Percentiles rank a stretch among this genome's conserved stretches.
Conservation (phyloP, 1,140 invertebrate genomes). For the Pseudomyrmex sp. region DNA sequence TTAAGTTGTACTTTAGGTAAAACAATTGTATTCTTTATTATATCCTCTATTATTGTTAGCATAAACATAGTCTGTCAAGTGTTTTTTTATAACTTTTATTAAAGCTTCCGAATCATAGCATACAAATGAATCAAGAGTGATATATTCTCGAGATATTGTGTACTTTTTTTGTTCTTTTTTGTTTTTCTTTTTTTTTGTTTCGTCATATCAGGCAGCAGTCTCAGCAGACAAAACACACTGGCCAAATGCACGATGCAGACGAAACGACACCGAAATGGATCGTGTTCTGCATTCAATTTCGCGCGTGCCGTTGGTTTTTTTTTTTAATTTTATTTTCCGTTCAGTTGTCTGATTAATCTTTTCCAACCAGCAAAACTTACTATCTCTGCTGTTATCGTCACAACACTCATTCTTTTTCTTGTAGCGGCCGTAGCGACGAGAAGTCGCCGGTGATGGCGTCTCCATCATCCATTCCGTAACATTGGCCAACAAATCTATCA, state of each 20-base stretch:
- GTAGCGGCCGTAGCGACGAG: conserved; percentile 82
- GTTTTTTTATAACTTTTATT: not conserved
- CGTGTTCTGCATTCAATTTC: conserved; percentile 80
- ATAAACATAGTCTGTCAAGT: not conserved
- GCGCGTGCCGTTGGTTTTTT: conserved; percentile 70
- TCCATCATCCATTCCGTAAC: conserved; percentile 80
- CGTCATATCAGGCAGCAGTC: conserved; percentile 71
- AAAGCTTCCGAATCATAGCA: conserved; percentile 36
- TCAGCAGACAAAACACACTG: conserved; percentile 76
- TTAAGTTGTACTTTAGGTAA: too few species aligned
- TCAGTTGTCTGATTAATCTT: conserved; percentile 61
- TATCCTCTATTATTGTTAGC: not conserved
- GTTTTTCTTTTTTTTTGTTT: not conserved
- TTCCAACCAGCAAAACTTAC: conserved; percentile 81
- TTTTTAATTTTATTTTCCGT: conserved; percentile 51
- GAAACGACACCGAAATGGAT: conserved; percentile 82
- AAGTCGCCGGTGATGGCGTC: conserved; percentile 76
- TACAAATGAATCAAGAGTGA: conserved; percentile 3
- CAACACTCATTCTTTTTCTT: conserved; percentile 85
- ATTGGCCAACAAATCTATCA: conserved; percentile 82
- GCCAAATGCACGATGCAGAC: conserved; percentile 79
- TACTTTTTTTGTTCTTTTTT: not conserved
- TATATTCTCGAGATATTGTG: not conserved
- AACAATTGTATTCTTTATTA: too few species aligned
- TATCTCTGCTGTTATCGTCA: conserved; percentile 83